Conservation (phyloP, 2,113 vertebrate genomes). For the Rhizomys pruinosus region DNA sequence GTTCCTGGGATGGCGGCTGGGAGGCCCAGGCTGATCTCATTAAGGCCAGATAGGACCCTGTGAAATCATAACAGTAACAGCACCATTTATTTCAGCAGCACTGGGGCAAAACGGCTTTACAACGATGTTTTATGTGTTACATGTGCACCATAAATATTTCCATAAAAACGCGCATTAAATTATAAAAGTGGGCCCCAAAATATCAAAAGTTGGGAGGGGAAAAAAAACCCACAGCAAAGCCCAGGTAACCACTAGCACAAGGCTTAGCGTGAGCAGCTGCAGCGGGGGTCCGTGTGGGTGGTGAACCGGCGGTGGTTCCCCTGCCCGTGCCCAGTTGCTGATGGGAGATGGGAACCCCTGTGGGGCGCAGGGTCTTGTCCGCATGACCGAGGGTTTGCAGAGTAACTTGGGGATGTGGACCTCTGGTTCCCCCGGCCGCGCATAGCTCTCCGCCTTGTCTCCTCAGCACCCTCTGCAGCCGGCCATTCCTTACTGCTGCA, state of each 20-base stretch:
- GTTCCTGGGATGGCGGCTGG: constrained; percentile 66
- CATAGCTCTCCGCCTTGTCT: background rate
- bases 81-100: constrained; percentile 85
- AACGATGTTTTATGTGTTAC: constrained; percentile 84
- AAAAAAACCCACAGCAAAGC: constrained; percentile 73
- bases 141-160: constrained; percentile 87
- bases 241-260: background rate
- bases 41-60: constrained; percentile 83
- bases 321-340: fast-evolving
- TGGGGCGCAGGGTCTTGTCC: fast-evolving
- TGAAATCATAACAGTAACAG: constrained; percentile 84
- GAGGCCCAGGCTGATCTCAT: constrained; percentile 84
- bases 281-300: fast-evolving
- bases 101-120: constrained; percentile 83
- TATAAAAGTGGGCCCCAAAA: constrained; percentile 84
- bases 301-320: background rate
- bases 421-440: background rate
- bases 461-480: fast-evolving
- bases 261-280: background rate
- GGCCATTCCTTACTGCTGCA: no score
- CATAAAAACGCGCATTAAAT: constrained; percentile 86
- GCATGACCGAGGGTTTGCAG: background rate
- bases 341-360: fast-evolving
- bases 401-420: fast-evolving
- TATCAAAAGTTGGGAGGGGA: constrained; percentile 79